Percentiles rank a stretch among this genome's conserved stretches.
Conservation (phyloP, 2,888 invertebrate species). For the Adineta ricciae region DNA sequence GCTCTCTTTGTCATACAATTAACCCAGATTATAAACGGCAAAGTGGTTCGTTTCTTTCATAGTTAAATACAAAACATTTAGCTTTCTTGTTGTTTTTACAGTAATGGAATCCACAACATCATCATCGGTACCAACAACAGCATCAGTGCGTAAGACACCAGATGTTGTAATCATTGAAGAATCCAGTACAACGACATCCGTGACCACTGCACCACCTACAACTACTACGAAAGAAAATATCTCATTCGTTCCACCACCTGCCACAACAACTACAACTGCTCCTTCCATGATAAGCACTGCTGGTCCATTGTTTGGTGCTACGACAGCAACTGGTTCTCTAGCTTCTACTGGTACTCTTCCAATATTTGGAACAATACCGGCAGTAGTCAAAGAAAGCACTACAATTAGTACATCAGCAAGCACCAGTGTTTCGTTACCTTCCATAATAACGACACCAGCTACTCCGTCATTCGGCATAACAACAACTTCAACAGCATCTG, state of each 20-base stretch:
- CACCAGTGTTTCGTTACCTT: neutral
- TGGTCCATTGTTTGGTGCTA: no score
- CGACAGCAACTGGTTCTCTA: no score
- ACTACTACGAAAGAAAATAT: neutral
- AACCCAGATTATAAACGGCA: neutral
- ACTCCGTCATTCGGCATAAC: neutral
- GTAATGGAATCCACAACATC: neutral
- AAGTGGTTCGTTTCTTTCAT: neutral
- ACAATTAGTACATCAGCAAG: neutral
- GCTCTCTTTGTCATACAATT: neutral
- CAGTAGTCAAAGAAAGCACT: neutral
- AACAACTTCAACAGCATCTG: neutral
- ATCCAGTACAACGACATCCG: neutral
- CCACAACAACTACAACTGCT: neutral
- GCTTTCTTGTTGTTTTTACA: neutral
- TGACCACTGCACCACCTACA: neutral
- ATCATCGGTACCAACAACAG: neutral
- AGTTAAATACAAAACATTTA: no score
- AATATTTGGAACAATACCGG: neutral
- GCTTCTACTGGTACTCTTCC: no score
- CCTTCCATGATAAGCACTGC: no score
- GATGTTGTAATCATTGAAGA: neutral
- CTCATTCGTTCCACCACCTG: neutral
- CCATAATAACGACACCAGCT: no score
- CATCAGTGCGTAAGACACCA: neutral